Conservation (phyloP, 2,888 invertebrate species). For the Epistrophella euchroma region DNA sequence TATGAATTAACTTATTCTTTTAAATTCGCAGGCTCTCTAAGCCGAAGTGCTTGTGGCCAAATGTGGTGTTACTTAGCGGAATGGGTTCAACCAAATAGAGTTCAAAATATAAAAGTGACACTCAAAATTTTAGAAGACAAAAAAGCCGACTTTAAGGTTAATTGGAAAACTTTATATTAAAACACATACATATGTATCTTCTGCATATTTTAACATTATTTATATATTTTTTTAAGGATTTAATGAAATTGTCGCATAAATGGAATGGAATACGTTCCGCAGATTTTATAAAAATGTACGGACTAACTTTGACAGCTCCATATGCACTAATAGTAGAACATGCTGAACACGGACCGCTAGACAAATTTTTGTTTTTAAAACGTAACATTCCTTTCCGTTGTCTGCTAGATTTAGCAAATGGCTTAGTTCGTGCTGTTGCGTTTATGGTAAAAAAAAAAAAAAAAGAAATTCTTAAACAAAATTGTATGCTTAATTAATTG, state of each 20-base stretch:
- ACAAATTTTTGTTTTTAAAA: constrained; percentile 84
- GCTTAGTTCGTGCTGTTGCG: constrained; percentile 93
- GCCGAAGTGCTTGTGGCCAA: constrained; percentile 86
- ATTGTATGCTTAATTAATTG: constrained; percentile 2
- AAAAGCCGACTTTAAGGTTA: constrained; percentile 86
- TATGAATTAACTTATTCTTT: constrained; percentile 40
- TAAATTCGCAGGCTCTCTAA: constrained; percentile 85
- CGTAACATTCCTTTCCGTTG: constrained; percentile 87
- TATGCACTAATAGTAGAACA: constrained; percentile 93
- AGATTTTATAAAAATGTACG: constrained; percentile 91
- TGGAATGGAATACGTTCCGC: constrained; percentile 92
- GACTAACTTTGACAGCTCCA: constrained; percentile 90
- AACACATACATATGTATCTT: not conserved
- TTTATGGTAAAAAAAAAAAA: constrained; percentile 87
- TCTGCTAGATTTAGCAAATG: constrained; percentile 92
- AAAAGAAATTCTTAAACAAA: not conserved
- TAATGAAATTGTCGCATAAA: constrained; percentile 90
- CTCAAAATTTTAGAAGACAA: constrained; percentile 90
- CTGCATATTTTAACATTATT: not conserved
- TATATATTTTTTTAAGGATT: constrained; percentile 85
- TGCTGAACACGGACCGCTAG: constrained; percentile 90
- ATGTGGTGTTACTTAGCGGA: constrained; percentile 90
- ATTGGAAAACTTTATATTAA: constrained; percentile 23
- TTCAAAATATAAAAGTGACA: constrained; percentile 91
- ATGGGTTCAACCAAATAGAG: constrained; percentile 89